phyloP scores from a whole-genome alignment of 2,797 vertebrate species.

The Mus spretus region DNA sequence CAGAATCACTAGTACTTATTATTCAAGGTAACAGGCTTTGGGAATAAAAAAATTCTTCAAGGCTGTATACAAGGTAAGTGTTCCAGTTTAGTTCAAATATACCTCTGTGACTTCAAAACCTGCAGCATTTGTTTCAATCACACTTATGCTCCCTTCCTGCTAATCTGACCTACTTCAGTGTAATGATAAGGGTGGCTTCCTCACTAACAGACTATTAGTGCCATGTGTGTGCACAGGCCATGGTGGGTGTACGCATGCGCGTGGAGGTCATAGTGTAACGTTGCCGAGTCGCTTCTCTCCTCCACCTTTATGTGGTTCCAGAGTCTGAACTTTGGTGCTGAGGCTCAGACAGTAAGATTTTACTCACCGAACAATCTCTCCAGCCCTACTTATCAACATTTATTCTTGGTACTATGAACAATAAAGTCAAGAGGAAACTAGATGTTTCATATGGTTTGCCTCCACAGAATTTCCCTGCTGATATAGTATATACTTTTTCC shows the following conservation, averaged over 20 bases:
- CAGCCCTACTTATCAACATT: constrained; percentile 9
- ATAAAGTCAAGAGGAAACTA: constrained; percentile 52
- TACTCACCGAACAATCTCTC: neutral
- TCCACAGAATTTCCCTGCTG: constrained; percentile 37
- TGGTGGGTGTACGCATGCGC: too few species aligned
- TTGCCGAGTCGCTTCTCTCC: neutral
- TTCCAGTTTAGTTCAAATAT: constrained; percentile 21
- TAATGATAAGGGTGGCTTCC: constrained; percentile 16
- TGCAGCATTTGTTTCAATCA: neutral
- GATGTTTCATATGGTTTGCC: constrained; percentile 22
- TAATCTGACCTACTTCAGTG: neutral
- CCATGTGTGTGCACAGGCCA: neutral
- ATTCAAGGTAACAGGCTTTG: constrained; percentile 10
- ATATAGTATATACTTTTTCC: constrained; percentile 40
- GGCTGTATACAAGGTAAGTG: neutral
- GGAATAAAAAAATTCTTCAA: constrained; percentile 4
- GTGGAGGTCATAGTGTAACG: neutral
- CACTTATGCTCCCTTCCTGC: neutral
- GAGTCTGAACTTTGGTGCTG: neutral
- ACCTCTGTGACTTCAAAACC: neutral
- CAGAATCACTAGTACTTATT: constrained; percentile 24
- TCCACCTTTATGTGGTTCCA: neutral
- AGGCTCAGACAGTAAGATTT: neutral
- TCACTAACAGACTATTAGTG: neutral
- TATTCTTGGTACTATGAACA: constrained; percentile 40